Evolutionary conservation across 1,140 invertebrate species (phyloP).

Genomic region (Drosophila elegans): DNA sequence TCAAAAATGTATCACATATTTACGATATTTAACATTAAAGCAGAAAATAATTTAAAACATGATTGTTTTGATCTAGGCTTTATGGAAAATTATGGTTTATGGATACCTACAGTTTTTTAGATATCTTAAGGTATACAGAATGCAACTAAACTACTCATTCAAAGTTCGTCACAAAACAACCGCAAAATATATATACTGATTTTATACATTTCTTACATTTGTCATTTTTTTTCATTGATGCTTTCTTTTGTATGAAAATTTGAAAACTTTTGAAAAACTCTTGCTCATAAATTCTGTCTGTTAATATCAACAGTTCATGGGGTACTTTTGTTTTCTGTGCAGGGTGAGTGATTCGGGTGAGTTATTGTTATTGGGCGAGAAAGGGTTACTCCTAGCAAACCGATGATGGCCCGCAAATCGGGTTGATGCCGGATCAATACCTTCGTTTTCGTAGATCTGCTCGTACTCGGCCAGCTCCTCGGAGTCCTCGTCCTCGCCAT

Average conservation of each 20-base stretch:
- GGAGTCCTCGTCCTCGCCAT: conserved; percentile 90
- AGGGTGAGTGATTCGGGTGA: conserved; percentile 13
- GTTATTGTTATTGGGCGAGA: conserved; percentile 3
- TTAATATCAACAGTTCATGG: conserved; percentile 3
- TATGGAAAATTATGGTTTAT: too few species aligned
- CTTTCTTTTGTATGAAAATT: not conserved
- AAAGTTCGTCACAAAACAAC: conserved; percentile 1
- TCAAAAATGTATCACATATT: too few species aligned
- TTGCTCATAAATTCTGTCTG: not conserved
- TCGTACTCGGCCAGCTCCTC: conserved; percentile 84
- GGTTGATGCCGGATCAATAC: conserved; percentile 62
- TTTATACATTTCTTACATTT: too few species aligned
- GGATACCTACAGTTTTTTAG: not conserved
- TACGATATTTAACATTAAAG: too few species aligned
- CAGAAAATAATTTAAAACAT: too few species aligned
- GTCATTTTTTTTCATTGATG: not conserved
- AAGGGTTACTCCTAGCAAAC: not conserved
- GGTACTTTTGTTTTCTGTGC: not conserved
- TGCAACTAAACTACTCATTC: conserved; percentile 2
- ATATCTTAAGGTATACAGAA: not conserved
- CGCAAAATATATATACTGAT: not conserved
- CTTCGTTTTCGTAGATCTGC: conserved; percentile 85
- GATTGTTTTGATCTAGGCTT: too few species aligned
- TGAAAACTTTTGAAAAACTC: not conserved
- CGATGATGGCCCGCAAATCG: not conserved